Evolutionary conservation across 2,113 vertebrate species (phyloP).

Genomic region (Xiphias gladius): DNA sequence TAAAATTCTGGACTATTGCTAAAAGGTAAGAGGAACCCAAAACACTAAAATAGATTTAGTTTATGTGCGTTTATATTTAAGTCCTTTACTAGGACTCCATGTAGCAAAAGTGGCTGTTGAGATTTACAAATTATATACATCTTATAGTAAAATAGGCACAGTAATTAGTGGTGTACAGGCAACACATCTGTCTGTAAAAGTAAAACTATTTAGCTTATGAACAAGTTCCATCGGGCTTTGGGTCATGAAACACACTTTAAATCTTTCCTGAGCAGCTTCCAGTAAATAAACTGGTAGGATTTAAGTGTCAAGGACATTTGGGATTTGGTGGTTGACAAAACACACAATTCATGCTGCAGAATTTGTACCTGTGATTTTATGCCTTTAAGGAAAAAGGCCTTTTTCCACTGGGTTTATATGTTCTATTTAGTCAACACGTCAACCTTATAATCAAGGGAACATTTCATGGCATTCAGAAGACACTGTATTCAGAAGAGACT

Average conservation of each 20-base stretch:
- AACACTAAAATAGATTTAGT: not conserved
- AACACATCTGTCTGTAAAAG: slow-evolving; percentile 5
- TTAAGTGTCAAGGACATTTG: slow-evolving; percentile 27
- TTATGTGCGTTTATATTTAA: not conserved
- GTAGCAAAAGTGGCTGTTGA: not conserved
- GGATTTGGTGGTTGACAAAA: slow-evolving; percentile 9
- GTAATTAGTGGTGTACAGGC: not conserved
- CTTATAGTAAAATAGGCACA: not conserved
- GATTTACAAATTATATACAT: not conserved
- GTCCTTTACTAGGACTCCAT: not conserved
- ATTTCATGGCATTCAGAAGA: slow-evolving; percentile 22
- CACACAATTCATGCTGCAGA: slow-evolving; percentile 4
- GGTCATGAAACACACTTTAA: slow-evolving; percentile 28
- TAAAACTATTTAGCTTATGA: slow-evolving; percentile 18
- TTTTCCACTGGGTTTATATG: not conserved
- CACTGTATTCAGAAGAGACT: slow-evolving; percentile 5
- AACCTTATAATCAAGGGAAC: not conserved
- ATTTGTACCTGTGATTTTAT: slow-evolving; percentile 10
- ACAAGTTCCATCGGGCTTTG: slow-evolving; percentile 14
- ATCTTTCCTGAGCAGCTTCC: slow-evolving; percentile 36
- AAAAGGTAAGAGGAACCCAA: not conserved
- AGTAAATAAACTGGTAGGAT: slow-evolving; percentile 41
- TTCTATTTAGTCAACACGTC: not conserved
- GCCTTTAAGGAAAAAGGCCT: not conserved
- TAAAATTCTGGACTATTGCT: not conserved